Evolutionary conservation across 2,888 invertebrate species (phyloP), one percentile per base, ranked within the genome.

Genomic region (Lithophane socia): DNA sequence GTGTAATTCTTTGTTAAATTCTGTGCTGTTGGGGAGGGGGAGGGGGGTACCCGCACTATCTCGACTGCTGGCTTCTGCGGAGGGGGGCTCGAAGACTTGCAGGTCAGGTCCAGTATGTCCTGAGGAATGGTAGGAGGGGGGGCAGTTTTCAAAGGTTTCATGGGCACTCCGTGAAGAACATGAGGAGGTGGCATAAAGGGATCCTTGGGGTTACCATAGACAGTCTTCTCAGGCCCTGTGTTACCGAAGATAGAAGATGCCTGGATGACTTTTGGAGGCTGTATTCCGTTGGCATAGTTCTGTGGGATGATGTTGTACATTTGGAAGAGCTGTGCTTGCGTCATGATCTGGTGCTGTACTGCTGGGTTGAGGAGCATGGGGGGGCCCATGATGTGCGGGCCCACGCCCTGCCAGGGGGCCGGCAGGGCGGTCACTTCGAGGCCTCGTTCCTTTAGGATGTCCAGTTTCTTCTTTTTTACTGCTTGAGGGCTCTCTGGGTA

Each of bases 181-280:
- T 97, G 97, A 0, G 97, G 96, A 0, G 97, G 97, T 0, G 97
- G 97, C 93, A 97, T 96, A 80, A 97, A 96, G 5, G 97, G 97
- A 88, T 98, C 98, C 90, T 98, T 98, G 0, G 98, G 98, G 92
- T 98, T 98, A 0, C 98, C 98, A 86, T 98, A 98, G 0, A 98
- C 97, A 0, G 97, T 97, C 88, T 97, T 97, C 87, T 98, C 97
- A 0, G 96, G 96, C 0, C 96, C 96, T 0, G 92, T 87, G 1
- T 97, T 97, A 0, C 97, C 97, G 92, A 97, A 98, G 67, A 98
- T 97, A 8, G 97, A 97, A 37, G 97, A 97, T 0, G 97, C 97
- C 88, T 98, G 98, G 13, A 97, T 97, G 0, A 97, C 97, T 91
- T 95, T 97, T 0, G 97, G 98, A 16, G 95, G 95, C 71, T 91